A percentile compares a stretch with the other conserved stretches of the same genome.
phyloP scores from a whole-genome alignment of 2,888 invertebrate species.

The Mythimna ferrago region DNA sequence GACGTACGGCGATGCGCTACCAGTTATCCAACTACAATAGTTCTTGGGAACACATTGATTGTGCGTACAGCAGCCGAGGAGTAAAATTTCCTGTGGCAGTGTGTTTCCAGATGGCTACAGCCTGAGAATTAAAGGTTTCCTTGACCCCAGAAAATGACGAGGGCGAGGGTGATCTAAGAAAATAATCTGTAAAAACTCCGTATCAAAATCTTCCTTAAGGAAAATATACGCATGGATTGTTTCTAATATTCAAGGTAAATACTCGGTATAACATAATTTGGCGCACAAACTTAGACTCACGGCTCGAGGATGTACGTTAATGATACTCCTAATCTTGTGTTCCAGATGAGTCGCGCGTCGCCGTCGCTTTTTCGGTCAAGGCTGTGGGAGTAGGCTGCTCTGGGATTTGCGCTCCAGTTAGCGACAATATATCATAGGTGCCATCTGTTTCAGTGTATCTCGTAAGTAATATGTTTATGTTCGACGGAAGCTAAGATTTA shows the following conservation, averaged over 20 bases:
- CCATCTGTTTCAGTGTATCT: background rate
- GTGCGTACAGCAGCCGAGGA: no score
- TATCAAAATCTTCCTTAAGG: background rate
- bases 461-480: background rate
- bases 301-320: background rate
- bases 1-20: no score
- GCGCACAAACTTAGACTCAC: background rate
- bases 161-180: background rate
- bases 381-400: background rate
- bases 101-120: no score
- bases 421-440: background rate
- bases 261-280: slow-evolving; percentile 1
- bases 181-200: background rate
- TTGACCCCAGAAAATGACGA: background rate
- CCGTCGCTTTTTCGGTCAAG: slow-evolving; percentile 12
- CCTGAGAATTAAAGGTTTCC: no score
- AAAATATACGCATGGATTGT: background rate
- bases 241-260: slow-evolving; percentile 1
- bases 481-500: background rate
- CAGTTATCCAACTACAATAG: no score
- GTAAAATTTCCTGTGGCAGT: no score
- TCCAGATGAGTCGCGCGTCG: background rate
- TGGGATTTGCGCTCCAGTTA: slow-evolving; percentile 9
- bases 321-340: slow-evolving; percentile 1
- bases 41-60: no score